A percentile compares a stretch with the other conserved stretches of the same genome.
These are phyloP conservation scores for Halictus ligatus DNA, from an alignment of 2,888 invertebrate species.

Conservation along the genomic window DNA sequence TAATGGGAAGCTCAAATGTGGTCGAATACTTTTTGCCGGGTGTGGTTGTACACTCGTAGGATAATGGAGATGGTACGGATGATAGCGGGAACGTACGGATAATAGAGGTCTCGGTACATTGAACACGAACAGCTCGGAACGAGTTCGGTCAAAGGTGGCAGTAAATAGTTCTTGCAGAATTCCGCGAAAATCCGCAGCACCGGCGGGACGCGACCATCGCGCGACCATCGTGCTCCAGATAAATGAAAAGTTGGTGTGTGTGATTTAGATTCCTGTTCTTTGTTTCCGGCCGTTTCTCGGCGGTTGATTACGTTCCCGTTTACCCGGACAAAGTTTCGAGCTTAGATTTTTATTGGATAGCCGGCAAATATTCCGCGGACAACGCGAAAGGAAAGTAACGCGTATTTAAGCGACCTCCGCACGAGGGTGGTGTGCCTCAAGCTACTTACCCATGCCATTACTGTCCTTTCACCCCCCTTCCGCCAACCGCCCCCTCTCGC, in stretches of 20 bases:
- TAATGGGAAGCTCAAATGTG: neutral
- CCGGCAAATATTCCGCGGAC: slow-evolving; percentile 23
- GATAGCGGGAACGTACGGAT: neutral
- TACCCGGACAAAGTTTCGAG: neutral
- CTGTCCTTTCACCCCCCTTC: slow-evolving; percentile 56
- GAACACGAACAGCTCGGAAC: neutral
- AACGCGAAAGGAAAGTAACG: slow-evolving; percentile 41
- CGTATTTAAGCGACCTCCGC: slow-evolving; percentile 23
- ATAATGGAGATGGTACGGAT: neutral
- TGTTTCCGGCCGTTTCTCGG: neutral
- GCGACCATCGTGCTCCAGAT: neutral
- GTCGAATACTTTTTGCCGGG: neutral
- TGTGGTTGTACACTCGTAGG: neutral
- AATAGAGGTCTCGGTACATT: neutral
- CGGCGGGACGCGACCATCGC: neutral
- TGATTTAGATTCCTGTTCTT: slow-evolving; percentile 4
- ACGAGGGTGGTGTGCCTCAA: slow-evolving; percentile 46
- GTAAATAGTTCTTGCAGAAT: neutral
- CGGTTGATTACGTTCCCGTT: slow-evolving; percentile 4
- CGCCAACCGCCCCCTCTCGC: neutral
- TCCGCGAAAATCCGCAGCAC: neutral
- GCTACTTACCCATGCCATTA: slow-evolving; percentile 70
- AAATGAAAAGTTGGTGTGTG: neutral
- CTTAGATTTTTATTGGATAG: slow-evolving; percentile 40
- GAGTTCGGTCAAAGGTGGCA: neutral